A percentile compares a stretch with the other conserved stretches of the same genome.
These are phyloP conservation scores for Pseudachorutes palmiensis DNA, from an alignment of 1,140 invertebrate species.

Conservation along the genomic window DNA sequence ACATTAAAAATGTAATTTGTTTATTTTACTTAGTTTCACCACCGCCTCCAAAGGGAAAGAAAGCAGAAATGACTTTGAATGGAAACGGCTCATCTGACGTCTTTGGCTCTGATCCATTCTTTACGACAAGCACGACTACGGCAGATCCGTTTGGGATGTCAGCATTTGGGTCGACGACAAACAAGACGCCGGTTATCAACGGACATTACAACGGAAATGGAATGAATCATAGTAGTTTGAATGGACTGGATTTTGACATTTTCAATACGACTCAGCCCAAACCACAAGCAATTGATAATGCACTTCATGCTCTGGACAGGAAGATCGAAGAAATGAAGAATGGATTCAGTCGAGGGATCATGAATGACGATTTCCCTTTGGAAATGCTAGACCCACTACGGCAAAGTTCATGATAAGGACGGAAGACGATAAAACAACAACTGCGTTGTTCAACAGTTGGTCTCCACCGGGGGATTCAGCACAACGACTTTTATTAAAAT, in stretches of 20 bases:
- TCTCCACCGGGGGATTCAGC: too few species aligned
- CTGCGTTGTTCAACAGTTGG: too few species aligned
- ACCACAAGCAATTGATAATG: constrained; percentile 56
- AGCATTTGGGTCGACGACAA: constrained; percentile 52
- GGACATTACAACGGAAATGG: not conserved
- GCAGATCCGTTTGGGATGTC: constrained; percentile 69
- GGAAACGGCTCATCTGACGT: constrained; percentile 41
- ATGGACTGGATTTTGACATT: constrained; percentile 11
- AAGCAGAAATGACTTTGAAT: not conserved
- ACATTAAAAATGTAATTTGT: constrained; percentile 15
- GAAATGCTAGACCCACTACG: constrained; percentile 44
- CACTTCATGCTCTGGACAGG: constrained; percentile 67
- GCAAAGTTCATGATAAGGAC: constrained; percentile 9
- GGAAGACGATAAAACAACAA: too few species aligned
- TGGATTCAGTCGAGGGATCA: constrained; percentile 70
- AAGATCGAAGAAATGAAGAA: constrained; percentile 76
- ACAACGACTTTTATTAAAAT: not conserved
- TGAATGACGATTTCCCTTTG: constrained; percentile 75
- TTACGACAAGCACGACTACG: constrained; percentile 37
- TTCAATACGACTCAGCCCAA: constrained; percentile 18
- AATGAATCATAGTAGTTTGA: constrained; percentile 11
- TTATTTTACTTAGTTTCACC: constrained; percentile 54
- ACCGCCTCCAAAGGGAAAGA: constrained; percentile 60
- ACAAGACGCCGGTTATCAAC: not conserved
- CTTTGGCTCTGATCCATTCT: constrained; percentile 53